Evolutionary conservation across 2,797 vertebrate genomes (phyloP), one percentile per base, ranked within the genome.

Genomic region (Crocodylus rhombifer): DNA sequence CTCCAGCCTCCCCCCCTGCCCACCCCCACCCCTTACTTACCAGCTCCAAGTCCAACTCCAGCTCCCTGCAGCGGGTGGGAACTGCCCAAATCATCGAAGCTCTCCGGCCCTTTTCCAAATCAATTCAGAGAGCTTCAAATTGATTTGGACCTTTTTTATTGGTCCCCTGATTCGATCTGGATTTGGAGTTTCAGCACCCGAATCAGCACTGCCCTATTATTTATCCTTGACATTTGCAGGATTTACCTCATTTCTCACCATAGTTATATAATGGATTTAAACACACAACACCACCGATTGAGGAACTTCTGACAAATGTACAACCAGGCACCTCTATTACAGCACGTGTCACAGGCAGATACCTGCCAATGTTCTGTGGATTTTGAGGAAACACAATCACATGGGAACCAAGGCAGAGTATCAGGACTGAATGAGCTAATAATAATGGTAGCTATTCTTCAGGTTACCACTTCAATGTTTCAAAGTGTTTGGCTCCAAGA

Each of bases 211-310:
- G 42, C 42, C 6, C 42, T 0, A 1, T 67, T 91, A 58, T 71
- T 88, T 93, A 74, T 21, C 80, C 76, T 80, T 69, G 84, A 84
- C 84, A 82, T 91, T 79, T 95, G 82, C 86, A 93, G 84, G 84
- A 90, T 77, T 77, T 33, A 65, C 67, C 63, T 91, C 92, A 95
- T 92, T 60, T 83, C 74, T 94, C 85, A 91, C 74, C 90, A 60
- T 86, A 87, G 80, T 77, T 90, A 78, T 67, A 91, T 67, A 92
- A 80, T 82, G 55, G 89, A 25, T 55, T 94, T 86, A 77, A 80
- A 87, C 65, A 76, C 26, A 87, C 51, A 93, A 81, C 81, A 91
- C 69, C 86, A 16, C 2, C 3, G 17, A 91, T 62, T 91, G 16
- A 18, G 83, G 88, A 42, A 8, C 87, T 86, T 82, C 28, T 94